These are phyloP conservation scores for Zapornia atra DNA, from an alignment of 2,113 vertebrate genomes.

Conservation along the genomic window DNA sequence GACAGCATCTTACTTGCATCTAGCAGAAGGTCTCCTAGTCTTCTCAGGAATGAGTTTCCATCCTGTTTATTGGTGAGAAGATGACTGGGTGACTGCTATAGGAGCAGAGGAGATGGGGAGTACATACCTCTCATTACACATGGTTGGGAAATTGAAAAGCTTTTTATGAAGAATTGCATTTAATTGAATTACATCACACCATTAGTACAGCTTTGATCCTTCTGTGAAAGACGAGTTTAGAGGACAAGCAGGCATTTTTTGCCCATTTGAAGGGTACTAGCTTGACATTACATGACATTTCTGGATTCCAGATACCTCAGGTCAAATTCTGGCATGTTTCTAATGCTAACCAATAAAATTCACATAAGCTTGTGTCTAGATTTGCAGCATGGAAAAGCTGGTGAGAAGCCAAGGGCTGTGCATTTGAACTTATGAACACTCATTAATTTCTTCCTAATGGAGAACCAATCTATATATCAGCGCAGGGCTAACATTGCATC, in stretches of 20 bases:
- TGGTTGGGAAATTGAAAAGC: not conserved
- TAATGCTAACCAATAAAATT: not conserved
- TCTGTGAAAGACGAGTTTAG: not conserved
- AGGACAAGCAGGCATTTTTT: not conserved
- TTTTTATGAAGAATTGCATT: not conserved
- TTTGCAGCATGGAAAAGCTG: not conserved
- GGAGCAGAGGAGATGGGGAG: not conserved
- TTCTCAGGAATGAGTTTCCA: not conserved
- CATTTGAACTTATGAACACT: not conserved
- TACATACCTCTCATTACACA: not conserved
- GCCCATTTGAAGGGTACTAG: not conserved
- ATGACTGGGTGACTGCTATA: not conserved
- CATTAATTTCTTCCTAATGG: constrained; percentile 57
- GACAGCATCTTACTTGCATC: not conserved
- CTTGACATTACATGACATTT: not conserved
- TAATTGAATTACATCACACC: not conserved
- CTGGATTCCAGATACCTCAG: not conserved
- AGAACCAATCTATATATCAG: constrained; percentile 49
- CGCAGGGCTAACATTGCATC: constrained; percentile 18
- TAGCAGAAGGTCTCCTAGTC: not conserved
- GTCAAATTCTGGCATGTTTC: not conserved
- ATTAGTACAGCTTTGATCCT: not conserved
- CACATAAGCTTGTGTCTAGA: not conserved
- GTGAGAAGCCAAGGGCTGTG: not conserved
- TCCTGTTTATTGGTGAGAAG: not conserved